phyloP scores from a whole-genome alignment of 2,888 invertebrate genomes.

The Latheticus oryzae region DNA sequence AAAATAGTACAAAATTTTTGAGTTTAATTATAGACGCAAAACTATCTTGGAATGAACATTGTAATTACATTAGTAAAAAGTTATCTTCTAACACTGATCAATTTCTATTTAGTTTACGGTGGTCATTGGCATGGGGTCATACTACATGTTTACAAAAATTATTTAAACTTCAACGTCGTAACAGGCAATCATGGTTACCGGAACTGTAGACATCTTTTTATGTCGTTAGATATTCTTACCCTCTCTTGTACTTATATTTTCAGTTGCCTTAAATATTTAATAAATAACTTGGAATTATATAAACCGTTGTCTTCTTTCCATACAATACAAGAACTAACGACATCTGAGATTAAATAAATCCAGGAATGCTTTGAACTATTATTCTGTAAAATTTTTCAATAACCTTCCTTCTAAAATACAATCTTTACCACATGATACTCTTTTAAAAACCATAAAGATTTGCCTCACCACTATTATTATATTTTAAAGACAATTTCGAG shows the following conservation, averaged over 20 bases:
- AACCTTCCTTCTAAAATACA: background rate
- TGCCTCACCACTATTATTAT: no score
- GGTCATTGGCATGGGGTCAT: no score
- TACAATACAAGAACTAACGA: background rate
- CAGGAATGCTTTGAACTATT: background rate
- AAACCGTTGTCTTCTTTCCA: background rate
- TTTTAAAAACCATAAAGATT: no score
- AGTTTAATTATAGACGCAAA: background rate
- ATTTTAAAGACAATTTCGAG: background rate
- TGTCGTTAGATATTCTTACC: background rate
- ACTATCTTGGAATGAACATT: background rate
- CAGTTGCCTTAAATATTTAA: background rate
- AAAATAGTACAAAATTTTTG: background rate
- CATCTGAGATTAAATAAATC: background rate
- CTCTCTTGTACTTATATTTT: background rate
- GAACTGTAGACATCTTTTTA: no score
- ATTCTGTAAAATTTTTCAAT: background rate
- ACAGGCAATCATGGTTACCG: no score
- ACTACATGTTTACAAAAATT: no score
- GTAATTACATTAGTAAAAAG: background rate
- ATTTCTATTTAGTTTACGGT: background rate
- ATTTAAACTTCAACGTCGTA: no score
- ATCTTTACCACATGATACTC: background rate
- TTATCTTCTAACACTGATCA: background rate
- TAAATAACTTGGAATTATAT: background rate